A percentile compares a stretch with the other conserved stretches of the same genome.
Evolutionary conservation across 1,140 invertebrate genomes (phyloP).

Genomic region (Caenorhabditis tropicalis): DNA sequence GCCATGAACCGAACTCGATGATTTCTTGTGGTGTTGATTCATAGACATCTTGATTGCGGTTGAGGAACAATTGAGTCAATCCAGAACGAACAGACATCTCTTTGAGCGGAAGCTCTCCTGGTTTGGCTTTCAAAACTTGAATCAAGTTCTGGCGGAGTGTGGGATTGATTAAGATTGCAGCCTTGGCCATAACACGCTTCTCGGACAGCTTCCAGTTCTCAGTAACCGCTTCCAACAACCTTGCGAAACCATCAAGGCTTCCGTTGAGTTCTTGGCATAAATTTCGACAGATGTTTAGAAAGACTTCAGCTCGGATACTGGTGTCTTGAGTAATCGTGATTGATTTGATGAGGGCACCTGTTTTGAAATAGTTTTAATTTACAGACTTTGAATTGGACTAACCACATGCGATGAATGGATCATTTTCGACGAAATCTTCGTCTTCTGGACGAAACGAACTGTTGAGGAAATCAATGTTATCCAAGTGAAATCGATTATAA

Average conservation of each 20-base stretch:
- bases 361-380: background rate
- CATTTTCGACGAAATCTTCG: slow-evolving; percentile 3
- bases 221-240: background rate
- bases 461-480: slow-evolving; percentile 9
- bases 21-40: background rate
- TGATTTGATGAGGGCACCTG: slow-evolving; percentile 17
- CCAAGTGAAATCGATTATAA: background rate
- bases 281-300: slow-evolving; percentile 35
- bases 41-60: background rate
- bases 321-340: slow-evolving; percentile 1
- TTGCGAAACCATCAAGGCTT: background rate
- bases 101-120: background rate
- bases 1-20: background rate
- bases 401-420: slow-evolving; percentile 6
- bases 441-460: background rate
- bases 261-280: background rate
- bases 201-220: slow-evolving; percentile 3
- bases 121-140: background rate
- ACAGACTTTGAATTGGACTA: background rate
- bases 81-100: slow-evolving; percentile 26
- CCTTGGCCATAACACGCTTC: background rate
- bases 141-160: background rate
- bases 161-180: background rate
- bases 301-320: background rate
- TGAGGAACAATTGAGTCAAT: slow-evolving; percentile 10